phyloP scores from a whole-genome alignment of 2,797 vertebrate genomes.

The Peromyscus attwateri region DNA sequence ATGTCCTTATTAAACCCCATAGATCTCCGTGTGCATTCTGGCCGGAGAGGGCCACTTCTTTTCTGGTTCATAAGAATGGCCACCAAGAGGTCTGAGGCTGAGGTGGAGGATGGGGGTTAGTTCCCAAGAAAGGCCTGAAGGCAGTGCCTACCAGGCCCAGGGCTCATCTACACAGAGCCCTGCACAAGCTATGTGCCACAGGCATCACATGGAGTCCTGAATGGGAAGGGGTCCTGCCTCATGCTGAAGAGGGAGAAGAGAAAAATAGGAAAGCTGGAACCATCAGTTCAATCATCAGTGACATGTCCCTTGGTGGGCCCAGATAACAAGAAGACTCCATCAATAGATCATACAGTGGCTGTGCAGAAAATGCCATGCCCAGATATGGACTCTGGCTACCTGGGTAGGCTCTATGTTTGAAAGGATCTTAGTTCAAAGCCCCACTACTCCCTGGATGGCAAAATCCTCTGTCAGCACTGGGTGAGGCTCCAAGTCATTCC shows the following conservation, averaged over 20 bases:
- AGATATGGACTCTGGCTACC: not conserved
- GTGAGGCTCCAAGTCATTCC: not conserved
- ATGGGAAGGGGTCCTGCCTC: fast-evolving
- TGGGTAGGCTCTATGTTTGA: no score
- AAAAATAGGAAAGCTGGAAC: not conserved
- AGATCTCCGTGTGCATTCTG: constrained; percentile 51
- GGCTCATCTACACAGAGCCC: not conserved
- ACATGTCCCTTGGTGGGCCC: fast-evolving
- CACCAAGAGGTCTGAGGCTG: not conserved
- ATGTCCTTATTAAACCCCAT: constrained; percentile 82
- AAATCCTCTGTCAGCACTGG: not conserved
- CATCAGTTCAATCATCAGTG: not conserved
- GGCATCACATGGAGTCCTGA: not conserved
- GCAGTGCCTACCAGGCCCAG: not conserved
- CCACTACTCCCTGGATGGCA: fast-evolving
- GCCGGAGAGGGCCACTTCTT: not conserved
- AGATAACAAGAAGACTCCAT: not conserved
- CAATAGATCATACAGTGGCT: not conserved
- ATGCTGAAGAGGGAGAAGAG: no score
- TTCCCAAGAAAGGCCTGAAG: not conserved
- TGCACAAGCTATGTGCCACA: fast-evolving
- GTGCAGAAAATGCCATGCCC: fast-evolving
- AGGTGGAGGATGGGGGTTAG: not conserved
- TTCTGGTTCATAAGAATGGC: not conserved
- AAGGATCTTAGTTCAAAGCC: not conserved